Conservation (phyloP, 2,888 invertebrate genomes). For the Thelaira solivaga region DNA sequence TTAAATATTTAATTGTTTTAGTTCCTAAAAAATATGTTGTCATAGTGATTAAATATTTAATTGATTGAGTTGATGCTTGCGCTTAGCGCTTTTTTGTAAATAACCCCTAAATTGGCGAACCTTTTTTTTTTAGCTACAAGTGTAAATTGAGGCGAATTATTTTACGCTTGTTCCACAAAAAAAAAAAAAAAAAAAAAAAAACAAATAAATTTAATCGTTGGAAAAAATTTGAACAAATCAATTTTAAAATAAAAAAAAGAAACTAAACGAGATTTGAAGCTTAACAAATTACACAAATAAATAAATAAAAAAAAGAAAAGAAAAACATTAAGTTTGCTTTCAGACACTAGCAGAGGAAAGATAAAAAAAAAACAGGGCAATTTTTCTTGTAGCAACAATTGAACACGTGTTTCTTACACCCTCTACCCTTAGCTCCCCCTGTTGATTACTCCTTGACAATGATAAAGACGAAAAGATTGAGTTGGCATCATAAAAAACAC, state of each 20-base stretch:
- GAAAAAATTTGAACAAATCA: constrained; percentile 77
- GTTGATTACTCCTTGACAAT: not conserved
- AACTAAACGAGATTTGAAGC: constrained; percentile 34
- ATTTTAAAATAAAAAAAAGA: constrained; percentile 68
- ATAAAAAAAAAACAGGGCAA: constrained; percentile 1
- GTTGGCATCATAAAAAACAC: constrained; percentile 44
- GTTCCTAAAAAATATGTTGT: too few relatives aligned
- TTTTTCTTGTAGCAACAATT: constrained; percentile 45
- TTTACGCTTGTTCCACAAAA: not conserved
- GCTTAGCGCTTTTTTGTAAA: not conserved
- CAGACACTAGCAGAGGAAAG: not conserved
- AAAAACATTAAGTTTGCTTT: constrained; percentile 39
- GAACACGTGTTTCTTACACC: constrained; percentile 54
- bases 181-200: constrained; percentile 68
- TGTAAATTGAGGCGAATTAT: constrained; percentile 58
- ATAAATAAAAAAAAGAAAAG: too few relatives aligned
- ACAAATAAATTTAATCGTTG: constrained; percentile 74
- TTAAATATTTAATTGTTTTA: too few relatives aligned
- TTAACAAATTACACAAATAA: constrained; percentile 58
- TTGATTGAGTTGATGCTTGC: too few relatives aligned
- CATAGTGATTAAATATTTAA: too few relatives aligned
- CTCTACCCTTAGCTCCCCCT: not conserved
- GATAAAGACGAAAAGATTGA: constrained; percentile 33
- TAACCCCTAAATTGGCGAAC: not conserved
- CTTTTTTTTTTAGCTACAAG: constrained; percentile 16